Evolutionary conservation across 1,140 invertebrate species (phyloP).

Genomic region (Uloborus diversus): DNA sequence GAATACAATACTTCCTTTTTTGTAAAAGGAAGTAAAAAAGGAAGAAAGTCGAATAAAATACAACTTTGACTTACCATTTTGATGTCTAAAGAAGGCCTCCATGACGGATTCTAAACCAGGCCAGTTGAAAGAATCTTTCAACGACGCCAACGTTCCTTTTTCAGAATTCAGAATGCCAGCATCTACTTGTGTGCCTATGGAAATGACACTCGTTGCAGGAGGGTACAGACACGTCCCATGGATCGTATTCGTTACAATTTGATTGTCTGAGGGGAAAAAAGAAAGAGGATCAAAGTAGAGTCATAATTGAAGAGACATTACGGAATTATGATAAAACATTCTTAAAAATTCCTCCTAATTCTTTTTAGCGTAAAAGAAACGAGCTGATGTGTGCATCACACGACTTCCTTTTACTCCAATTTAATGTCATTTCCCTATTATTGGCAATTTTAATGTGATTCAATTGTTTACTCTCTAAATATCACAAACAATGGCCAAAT

Average conservation of each 20-base stretch:
- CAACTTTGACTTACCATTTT: conserved; percentile 61
- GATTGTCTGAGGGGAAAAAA: conserved; percentile 21
- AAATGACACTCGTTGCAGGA: conserved; percentile 36
- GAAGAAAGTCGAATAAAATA: conserved; percentile 3
- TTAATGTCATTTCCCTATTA: too few relatives aligned
- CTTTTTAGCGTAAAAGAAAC: too few relatives aligned
- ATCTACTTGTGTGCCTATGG: conserved; percentile 50
- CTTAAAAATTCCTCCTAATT: too few relatives aligned
- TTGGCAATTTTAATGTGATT: too few relatives aligned
- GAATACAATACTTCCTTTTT: too few relatives aligned
- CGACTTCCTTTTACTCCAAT: too few relatives aligned
- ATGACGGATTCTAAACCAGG: conserved; percentile 64
- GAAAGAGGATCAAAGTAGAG: conserved; percentile 58
- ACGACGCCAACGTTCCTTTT: not conserved
- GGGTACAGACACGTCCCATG: too few relatives aligned
- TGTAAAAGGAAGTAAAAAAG: not conserved
- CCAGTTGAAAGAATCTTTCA: conserved; percentile 57
- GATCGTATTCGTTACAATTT: not conserved
- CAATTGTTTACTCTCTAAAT: too few relatives aligned
- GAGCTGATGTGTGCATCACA: too few relatives aligned
- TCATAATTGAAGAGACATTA: too few relatives aligned
- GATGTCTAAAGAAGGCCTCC: conserved; percentile 64
- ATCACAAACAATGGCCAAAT: too few relatives aligned
- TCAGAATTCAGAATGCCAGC: conserved; percentile 62
- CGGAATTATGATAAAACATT: too few relatives aligned